These are phyloP conservation scores for Oncorhynchus mykiss DNA, from an alignment of 2,113 vertebrate species.

Conservation along the genomic window DNA sequence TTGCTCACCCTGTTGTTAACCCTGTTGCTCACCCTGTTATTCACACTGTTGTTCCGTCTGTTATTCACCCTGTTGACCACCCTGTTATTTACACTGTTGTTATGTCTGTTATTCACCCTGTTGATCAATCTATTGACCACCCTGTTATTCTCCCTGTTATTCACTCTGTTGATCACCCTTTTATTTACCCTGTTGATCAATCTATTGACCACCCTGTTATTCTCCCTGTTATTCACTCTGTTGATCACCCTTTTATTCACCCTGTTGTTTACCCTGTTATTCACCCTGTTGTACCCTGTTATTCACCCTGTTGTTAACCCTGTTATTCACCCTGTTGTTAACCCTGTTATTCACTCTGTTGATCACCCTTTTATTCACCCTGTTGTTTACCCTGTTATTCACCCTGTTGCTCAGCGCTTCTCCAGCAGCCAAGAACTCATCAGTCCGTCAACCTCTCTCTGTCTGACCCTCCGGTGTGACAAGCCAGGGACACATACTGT, in stretches of 20 bases:
- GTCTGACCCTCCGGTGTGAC: constrained; percentile 37
- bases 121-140: rapidly evolving
- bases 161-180: too few species aligned
- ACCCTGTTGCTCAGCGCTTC: constrained; percentile 46
- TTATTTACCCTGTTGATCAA: too few species aligned
- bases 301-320: background rate
- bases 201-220: too few species aligned
- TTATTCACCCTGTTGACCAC: background rate
- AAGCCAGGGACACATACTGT: constrained; percentile 49
- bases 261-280: background rate
- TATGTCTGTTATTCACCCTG: too few species aligned
- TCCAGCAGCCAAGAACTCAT: constrained; percentile 72
- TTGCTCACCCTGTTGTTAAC: too few species aligned
- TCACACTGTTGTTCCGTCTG: too few species aligned
- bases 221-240: too few species aligned
- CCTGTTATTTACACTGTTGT: background rate
- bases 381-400: background rate
- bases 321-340: rapidly evolving
- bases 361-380: too few species aligned
- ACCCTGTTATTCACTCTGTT: background rate
- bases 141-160: too few species aligned
- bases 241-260: too few species aligned
- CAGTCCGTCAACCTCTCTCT: constrained; percentile 67
- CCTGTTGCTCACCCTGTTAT: too few species aligned
- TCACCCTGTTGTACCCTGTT: too few species aligned